phyloP scores from a whole-genome alignment of 1,140 invertebrate species.

The Mercenaria mercenaria region DNA sequence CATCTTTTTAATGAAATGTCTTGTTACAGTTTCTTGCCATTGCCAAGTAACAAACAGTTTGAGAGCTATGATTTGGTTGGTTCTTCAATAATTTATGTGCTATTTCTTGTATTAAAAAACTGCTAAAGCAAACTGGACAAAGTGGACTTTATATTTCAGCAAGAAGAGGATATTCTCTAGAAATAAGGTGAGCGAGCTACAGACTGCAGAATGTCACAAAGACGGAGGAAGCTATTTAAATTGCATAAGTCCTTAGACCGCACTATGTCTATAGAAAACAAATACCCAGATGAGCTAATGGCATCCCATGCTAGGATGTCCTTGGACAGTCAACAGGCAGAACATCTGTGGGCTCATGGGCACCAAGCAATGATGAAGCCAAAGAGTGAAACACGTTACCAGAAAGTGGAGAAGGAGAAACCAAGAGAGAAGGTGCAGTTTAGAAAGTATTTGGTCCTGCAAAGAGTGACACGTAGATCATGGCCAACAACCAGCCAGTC shows the following conservation, averaged over 20 bases:
- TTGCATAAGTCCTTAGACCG: slow-evolving; percentile 45
- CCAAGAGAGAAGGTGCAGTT: neutral
- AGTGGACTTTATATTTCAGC: neutral
- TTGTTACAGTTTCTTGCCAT: too few relatives aligned
- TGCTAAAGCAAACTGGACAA: too few relatives aligned
- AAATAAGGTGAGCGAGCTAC: too few relatives aligned
- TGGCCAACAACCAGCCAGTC: slow-evolving; percentile 27
- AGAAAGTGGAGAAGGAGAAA: neutral
- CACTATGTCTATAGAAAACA: slow-evolving; percentile 44
- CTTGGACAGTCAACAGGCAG: slow-evolving; percentile 11
- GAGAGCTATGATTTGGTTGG: too few relatives aligned
- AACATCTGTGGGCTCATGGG: slow-evolving; percentile 20
- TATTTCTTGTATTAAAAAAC: too few relatives aligned
- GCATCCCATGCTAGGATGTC: neutral
- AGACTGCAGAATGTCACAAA: neutral
- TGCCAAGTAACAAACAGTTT: too few relatives aligned
- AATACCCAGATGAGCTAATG: neutral
- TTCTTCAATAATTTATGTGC: too few relatives aligned
- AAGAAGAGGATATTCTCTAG: neutral
- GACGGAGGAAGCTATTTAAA: slow-evolving; percentile 25
- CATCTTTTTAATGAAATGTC: too few relatives aligned
- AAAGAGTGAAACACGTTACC: neutral
- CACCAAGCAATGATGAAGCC: neutral
- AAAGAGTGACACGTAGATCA: slow-evolving; percentile 29
- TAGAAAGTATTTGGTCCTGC: neutral